Base-by-base conservation (phyloP, 2,113 vertebrate genomes). In the Chionomys nivalis region DNA sequence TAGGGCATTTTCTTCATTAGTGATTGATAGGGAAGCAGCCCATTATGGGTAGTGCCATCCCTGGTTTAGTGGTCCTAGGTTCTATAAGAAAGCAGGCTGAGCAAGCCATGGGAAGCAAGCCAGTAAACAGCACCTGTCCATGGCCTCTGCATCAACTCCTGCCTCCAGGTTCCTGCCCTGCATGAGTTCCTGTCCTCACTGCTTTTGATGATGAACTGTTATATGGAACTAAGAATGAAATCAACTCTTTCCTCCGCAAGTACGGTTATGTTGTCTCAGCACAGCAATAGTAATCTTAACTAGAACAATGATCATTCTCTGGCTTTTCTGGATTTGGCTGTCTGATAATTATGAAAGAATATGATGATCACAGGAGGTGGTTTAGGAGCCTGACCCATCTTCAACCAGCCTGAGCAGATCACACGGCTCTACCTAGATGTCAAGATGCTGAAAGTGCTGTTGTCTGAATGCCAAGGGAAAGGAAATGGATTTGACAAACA, bases 321-420 rank as follows among this genome's bases (percentile, higher is more conserved):
- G 66, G 26, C 21, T 72, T 33, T 55, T 95, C 19, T 87, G 55
- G 73, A 89, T 95, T 66, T 91, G 88, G 10, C 19, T 91, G 10
- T 19, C 14, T 95, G 33, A 58, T 58, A 39, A 94, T 76, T 90
- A 12, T 63, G n/a, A 95, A 75, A 94, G 24, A 91, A 91, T 76
- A 36, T 10, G 47, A 89, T 39, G 52, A 36, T 70, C 42, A 89
- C 26, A 9, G 23, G 26, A 76, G 31, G 76, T 47, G 31, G 12
- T 68, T 79, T 92, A 85, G 72, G 72, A 36, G 12, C 24, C 81
- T 92, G 61, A 36, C 47, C n/a, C 77, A 86, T 36, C 52, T 79
- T 78, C 24, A 66, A 3, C 49, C 55, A 85, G 55, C 61, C 42
- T 42, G 19, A 87, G 87, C 5, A 23, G 42, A 21, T 87, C n/a